These are phyloP conservation scores for Dicentrarchus labrax DNA, from an alignment of 2,113 vertebrate species.

Conservation along the genomic window DNA sequence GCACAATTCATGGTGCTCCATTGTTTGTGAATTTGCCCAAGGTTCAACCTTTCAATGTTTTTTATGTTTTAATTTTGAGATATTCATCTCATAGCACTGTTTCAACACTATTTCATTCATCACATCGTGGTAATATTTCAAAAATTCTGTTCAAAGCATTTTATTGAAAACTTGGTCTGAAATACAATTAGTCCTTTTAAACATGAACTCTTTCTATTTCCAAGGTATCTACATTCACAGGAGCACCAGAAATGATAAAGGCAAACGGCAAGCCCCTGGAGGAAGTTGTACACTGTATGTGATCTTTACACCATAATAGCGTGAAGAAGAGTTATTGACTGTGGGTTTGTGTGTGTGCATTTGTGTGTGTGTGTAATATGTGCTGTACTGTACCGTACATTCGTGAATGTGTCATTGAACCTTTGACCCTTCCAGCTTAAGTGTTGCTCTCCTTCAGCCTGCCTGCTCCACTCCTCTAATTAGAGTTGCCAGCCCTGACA, in stretches of 20 bases:
- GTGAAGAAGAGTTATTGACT: neutral
- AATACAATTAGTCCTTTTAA: neutral
- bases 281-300: slow-evolving; percentile 5
- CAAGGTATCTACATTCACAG: neutral
- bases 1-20: no score
- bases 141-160: neutral
- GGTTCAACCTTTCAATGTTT: neutral
- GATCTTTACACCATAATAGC: slow-evolving; percentile 26
- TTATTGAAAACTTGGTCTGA: neutral
- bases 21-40: no score
- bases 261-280: neutral
- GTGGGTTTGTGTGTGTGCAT: neutral
- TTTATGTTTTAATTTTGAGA: no score
- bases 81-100: no score
- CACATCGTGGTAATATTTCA: neutral
- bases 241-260: neutral
- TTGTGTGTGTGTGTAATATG: neutral
- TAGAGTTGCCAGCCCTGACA: slow-evolving; percentile 77
- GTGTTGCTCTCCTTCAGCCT: slow-evolving; percentile 58
- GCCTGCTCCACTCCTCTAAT: slow-evolving; percentile 71
- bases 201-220: neutral
- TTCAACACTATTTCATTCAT: neutral
- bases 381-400: slow-evolving; percentile 5
- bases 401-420: slow-evolving; percentile 65
- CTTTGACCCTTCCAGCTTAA: slow-evolving; percentile 64